Conservation (phyloP, 2,797 vertebrate genomes). For the Gobionotothen gibberifrons region DNA sequence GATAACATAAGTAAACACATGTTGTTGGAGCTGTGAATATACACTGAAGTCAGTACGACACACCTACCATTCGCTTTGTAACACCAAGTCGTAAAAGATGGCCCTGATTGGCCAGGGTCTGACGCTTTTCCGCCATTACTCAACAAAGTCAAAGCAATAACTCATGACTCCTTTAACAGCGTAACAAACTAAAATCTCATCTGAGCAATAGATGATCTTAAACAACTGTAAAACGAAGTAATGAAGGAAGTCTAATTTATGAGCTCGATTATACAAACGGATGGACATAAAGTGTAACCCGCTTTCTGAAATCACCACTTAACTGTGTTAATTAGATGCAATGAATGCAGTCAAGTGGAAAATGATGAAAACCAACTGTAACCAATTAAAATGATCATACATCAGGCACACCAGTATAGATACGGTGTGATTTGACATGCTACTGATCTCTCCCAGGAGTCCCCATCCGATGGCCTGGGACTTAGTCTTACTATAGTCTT, state of each 20-base stretch:
- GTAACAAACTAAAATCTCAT: background rate
- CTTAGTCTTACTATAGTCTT: background rate
- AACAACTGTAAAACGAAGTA: background rate
- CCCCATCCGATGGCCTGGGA: slow-evolving; percentile 11
- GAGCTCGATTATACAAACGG: slow-evolving; percentile 4
- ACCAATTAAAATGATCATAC: slow-evolving; percentile 46
- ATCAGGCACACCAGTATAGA: slow-evolving; percentile 18
- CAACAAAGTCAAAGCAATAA: background rate
- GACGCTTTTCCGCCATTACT: background rate
- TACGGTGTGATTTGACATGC: slow-evolving; percentile 26
- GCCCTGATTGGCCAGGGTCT: background rate
- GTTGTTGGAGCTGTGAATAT: background rate
- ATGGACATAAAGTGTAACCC: slow-evolving; percentile 18
- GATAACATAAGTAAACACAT: background rate
- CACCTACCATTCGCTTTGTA: background rate
- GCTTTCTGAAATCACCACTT: slow-evolving; percentile 13
- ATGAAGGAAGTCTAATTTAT: slow-evolving; percentile 19
- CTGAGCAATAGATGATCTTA: background rate
- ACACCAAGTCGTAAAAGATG: background rate
- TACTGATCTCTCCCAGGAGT: slow-evolving; percentile 9
- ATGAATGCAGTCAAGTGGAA: slow-evolving; percentile 34
- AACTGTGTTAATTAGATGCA: slow-evolving; percentile 35
- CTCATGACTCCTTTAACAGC: background rate
- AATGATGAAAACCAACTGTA: slow-evolving; percentile 38
- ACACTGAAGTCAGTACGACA: background rate